These are phyloP conservation scores for Saimiri boliviensis DNA, from an alignment of 2,113 vertebrate genomes.

Conservation along the genomic window DNA sequence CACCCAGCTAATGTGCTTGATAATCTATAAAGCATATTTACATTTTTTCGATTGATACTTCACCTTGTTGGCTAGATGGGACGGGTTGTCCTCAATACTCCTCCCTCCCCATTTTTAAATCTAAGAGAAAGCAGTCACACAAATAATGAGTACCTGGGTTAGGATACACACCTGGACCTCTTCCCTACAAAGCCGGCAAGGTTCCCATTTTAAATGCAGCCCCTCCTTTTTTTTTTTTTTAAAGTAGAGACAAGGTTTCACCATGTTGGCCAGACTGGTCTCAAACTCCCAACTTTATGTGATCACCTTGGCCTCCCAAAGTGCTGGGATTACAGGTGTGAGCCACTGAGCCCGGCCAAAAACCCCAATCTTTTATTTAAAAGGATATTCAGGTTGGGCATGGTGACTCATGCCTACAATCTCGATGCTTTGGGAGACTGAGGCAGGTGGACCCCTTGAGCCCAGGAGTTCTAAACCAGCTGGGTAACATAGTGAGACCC, in stretches of 20 bases:
- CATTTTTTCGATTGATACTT: neutral
- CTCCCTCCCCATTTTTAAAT: neutral
- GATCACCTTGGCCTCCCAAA: too few species aligned
- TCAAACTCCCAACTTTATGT: too few species aligned
- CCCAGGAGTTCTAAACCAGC: too few species aligned
- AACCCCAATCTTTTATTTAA: neutral
- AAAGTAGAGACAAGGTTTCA: neutral
- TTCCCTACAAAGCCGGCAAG: neutral
- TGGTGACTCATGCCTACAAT: too few species aligned
- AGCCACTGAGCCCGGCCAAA: neutral
- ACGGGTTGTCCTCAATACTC: neutral
- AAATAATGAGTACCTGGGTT: neutral
- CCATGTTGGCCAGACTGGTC: too few species aligned
- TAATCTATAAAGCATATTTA: neutral
- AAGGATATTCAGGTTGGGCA: neutral
- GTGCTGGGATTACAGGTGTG: too few species aligned
- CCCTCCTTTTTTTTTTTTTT: neutral
- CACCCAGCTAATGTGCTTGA: neutral
- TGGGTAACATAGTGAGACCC: too few species aligned
- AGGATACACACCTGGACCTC: neutral
- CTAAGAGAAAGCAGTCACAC: neutral
- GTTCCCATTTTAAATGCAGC: neutral
- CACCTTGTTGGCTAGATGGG: neutral
- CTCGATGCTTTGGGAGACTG: too few species aligned
- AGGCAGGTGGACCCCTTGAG: too few species aligned